phyloP scores from a whole-genome alignment of 2,113 vertebrate genomes.

The Mesembrinibis cayennensis region DNA sequence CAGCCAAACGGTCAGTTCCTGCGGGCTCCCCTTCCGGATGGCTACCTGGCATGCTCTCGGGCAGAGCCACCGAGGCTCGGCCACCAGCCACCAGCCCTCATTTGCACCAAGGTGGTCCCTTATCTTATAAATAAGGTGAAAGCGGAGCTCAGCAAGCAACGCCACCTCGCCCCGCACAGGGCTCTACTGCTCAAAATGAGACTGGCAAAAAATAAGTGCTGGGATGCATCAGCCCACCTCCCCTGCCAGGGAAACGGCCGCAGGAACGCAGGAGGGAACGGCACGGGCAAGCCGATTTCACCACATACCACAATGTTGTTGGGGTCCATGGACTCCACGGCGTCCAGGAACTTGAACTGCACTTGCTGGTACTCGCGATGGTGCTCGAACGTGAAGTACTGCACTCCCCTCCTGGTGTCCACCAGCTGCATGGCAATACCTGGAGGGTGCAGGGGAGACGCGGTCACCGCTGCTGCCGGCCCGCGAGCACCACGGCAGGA shows the following conservation, averaged over 20 bases:
- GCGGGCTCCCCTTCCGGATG: neutral
- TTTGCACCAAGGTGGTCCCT: neutral
- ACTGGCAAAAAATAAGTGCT: neutral
- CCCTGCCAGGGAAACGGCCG: neutral
- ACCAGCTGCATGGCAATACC: conserved; percentile 90
- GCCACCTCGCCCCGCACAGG: fast-evolving
- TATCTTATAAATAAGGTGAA: neutral
- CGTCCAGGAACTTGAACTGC: conserved; percentile 93
- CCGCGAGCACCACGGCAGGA: fast-evolving
- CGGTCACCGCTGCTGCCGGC: neutral
- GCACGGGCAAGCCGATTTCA: fast-evolving
- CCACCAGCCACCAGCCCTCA: neutral
- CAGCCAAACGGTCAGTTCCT: neutral
- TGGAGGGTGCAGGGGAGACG: neutral
- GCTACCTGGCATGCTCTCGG: neutral
- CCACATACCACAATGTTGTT: conserved; percentile 93
- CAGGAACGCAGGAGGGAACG: neutral
- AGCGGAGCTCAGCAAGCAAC: neutral
- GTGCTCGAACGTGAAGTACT: conserved; percentile 91
- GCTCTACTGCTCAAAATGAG: neutral
- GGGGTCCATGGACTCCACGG: conserved; percentile 96
- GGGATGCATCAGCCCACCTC: neutral
- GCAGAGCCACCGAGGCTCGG: neutral
- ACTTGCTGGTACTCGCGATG: conserved; percentile 93
- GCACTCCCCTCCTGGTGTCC: conserved; percentile 83